Evolutionary conservation across 1,140 invertebrate species (phyloP).

Genomic region (Eumeta japonica): DNA sequence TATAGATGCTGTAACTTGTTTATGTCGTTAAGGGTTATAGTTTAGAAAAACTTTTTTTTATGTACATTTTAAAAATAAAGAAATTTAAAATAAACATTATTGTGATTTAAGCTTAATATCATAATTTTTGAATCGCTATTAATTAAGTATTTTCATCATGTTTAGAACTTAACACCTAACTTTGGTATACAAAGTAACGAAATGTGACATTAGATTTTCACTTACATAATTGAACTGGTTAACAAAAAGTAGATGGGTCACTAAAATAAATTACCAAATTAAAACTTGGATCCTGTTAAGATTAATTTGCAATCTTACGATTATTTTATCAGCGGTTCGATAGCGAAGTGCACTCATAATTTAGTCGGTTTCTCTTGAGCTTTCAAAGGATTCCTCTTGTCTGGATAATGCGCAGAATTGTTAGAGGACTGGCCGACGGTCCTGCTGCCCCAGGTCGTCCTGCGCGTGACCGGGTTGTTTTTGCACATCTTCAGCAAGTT

Average conservation of each 20-base stretch:
- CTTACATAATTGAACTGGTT: conserved; percentile 17
- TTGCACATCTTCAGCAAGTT: conserved; percentile 62
- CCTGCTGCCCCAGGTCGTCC: conserved; percentile 47
- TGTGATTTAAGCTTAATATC: too few species aligned
- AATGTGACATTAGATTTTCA: too few species aligned
- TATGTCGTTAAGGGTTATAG: too few species aligned
- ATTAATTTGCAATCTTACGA: conserved; percentile 5
- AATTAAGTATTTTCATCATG: too few species aligned
- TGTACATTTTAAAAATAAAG: too few species aligned
- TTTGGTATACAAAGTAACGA: too few species aligned
- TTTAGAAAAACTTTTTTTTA: too few species aligned
- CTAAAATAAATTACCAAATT: conserved; percentile 1
- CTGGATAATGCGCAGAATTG: conserved; percentile 41
- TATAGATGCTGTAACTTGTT: too few species aligned
- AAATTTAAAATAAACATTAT: too few species aligned
- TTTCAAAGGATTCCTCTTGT: conserved; percentile 32
- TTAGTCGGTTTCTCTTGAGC: conserved; percentile 35
- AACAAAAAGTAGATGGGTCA: not conserved
- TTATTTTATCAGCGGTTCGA: not conserved
- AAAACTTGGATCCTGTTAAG: too few species aligned
- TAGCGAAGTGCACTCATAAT: conserved; percentile 40
- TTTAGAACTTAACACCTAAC: too few species aligned
- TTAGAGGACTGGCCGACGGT: conserved; percentile 43
- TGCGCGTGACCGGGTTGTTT: conserved; percentile 30
- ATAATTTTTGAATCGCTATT: too few species aligned